Evolutionary conservation across 2,888 invertebrate genomes (phyloP), one percentile per base, ranked within the genome.

Genomic region (Nomada hirtipes): DNA sequence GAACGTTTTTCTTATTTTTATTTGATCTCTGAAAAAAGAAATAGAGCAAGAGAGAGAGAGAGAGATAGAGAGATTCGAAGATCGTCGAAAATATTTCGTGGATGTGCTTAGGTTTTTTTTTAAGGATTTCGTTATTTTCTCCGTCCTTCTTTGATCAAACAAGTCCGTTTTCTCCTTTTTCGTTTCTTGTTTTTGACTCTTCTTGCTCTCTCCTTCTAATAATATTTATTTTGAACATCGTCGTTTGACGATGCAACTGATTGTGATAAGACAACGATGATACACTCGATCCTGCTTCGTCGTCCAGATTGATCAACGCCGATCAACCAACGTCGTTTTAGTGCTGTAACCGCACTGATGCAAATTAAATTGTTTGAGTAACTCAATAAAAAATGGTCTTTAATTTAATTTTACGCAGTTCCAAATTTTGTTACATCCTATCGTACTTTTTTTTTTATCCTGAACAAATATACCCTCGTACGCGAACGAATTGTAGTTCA

Each of bases 261-360:
- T 86, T 84, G 87, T 82, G 87, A 86, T 86, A 86, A 86, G 82
- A 82, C 82, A 86, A 82, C 79, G 82, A 86, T 76, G 76, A 86
- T 65, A 82, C 80, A 73, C 71, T 86, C 71, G 86, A 81, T 76
- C 76, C 84, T 64, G 80, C 80, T 86, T 81, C 76, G 86, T 86
- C 86, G 71, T 84, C 78, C 76, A 86, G 86, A 86, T 84, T 84
- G 86, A 86, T 86, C 86, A 86, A 86, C 74, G 76, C 81, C 83
- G 81, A 82, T 74, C 76, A 67, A 82, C 72, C 76, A 84, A 76
- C 59, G 84, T 79, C 84, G 86, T 78, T 79, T 55, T 60, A 82
- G 87, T 84, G 84, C 86, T 82, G 42, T 59, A 70, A 47, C 36
- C 26, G 87, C 87, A 85, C 85, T 76, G 60, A 78, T 47, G 74